Conservation (phyloP, 2,113 vertebrate genomes). For the Pelvicachromis taeniatus region DNA sequence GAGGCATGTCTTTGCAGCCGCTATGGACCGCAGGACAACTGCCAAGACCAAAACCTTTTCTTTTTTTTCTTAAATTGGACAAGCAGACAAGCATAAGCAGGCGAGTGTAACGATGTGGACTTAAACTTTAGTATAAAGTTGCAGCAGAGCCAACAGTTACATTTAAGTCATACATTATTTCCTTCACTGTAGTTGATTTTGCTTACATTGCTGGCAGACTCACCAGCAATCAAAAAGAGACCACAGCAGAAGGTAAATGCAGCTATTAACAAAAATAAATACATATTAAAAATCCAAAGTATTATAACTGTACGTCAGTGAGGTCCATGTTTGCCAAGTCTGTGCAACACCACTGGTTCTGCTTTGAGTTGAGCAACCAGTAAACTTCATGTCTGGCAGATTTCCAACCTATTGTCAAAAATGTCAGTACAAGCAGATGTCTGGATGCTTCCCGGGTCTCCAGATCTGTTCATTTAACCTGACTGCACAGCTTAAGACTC, state of each 20-base stretch:
- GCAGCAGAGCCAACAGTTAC: neutral
- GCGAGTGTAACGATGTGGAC: neutral
- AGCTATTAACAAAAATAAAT: neutral
- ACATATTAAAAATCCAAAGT: neutral
- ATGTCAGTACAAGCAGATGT: constrained; percentile 13
- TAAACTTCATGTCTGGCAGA: constrained; percentile 27
- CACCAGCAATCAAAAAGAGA: neutral
- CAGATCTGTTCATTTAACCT: constrained; percentile 24
- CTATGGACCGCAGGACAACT: neutral
- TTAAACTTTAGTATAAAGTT: neutral
- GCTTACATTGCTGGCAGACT: neutral
- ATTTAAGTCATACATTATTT: neutral
- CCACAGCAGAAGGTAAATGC: neutral
- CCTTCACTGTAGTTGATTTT: neutral
- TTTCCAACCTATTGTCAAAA: constrained; percentile 36
- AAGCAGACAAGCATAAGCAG: neutral
- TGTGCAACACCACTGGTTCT: neutral
- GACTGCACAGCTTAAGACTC: constrained; percentile 10
- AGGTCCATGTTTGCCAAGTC: neutral
- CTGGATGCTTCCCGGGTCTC: neutral
- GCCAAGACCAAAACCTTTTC: neutral
- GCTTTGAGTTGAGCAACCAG: neutral
- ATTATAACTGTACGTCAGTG: neutral
- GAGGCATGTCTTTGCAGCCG: neutral
- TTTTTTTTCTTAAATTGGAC: neutral